phyloP scores from a whole-genome alignment of 2,888 invertebrate species.

The Meteorus colon region DNA sequence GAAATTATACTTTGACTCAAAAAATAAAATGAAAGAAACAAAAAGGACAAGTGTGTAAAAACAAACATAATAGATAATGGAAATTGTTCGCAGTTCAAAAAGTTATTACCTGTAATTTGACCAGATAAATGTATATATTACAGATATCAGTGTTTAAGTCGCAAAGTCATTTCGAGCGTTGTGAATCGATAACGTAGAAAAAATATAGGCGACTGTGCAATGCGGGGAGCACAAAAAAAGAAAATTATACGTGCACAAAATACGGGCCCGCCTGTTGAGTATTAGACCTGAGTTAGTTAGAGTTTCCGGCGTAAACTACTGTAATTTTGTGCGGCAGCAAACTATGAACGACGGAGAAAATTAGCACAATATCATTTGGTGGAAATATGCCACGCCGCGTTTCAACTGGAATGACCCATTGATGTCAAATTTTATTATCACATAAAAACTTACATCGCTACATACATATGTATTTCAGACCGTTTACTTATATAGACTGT shows the following conservation, averaged over 20 bases:
- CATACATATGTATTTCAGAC: background rate
- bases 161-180: background rate
- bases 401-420: constrained; percentile 20
- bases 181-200: background rate
- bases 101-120: constrained; percentile 8
- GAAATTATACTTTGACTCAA: constrained; percentile 17
- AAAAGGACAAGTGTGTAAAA: background rate
- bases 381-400: constrained; percentile 22
- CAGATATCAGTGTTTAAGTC: background rate
- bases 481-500: background rate
- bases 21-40: constrained; percentile 10
- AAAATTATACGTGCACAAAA: constrained; percentile 8
- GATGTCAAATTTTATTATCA: constrained; percentile 15
- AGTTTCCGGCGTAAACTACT: background rate
- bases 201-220: background rate
- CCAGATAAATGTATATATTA: background rate
- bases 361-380: background rate
- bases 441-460: constrained; percentile 16
- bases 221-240: background rate
- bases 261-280: background rate
- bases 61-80: background rate
- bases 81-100: constrained; percentile 4
- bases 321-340: background rate
- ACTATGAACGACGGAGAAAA: background rate
- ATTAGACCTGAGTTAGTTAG: constrained; percentile 19